A percentile compares a stretch with the other conserved stretches of the same genome.
Evolutionary conservation across 2,888 invertebrate species (phyloP).

Genomic region (Microchrysa polita): DNA sequence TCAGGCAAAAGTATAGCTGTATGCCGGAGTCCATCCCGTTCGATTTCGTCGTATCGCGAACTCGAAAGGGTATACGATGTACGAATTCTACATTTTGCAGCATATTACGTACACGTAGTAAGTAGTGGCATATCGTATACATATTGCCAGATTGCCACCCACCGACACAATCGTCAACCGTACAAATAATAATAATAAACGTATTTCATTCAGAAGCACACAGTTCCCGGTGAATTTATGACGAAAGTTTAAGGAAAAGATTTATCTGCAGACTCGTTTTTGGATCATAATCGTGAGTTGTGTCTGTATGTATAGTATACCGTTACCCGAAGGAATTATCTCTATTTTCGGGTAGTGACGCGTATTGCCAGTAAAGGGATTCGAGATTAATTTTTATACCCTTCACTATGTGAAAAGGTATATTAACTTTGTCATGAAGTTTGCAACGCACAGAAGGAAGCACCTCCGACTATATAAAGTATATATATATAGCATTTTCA

Average conservation of each 20-base stretch:
- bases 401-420: too few species aligned
- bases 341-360: background rate
- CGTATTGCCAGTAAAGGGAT: background rate
- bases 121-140: background rate
- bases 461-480: too few species aligned
- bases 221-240: conserved; percentile 51
- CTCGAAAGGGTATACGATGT: background rate
- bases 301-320: conserved; percentile 43
- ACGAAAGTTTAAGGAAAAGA: conserved; percentile 52
- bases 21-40: background rate
- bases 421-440: too few species aligned
- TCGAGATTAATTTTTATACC: too few species aligned
- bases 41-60: background rate
- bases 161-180: conserved; percentile 41
- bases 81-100: background rate
- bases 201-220: conserved; percentile 51
- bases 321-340: conserved; percentile 19
- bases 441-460: too few species aligned
- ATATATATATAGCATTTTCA: too few species aligned
- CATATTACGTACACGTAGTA: background rate
- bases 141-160: background rate
- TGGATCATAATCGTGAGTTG: conserved; percentile 52
- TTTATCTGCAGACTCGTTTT: conserved; percentile 52
- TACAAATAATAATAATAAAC: conserved; percentile 51
- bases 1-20: conserved; percentile 17